Evolutionary conservation across 2,797 vertebrate genomes (phyloP), one percentile per base, ranked within the genome.

Genomic region (Prionace glauca): DNA sequence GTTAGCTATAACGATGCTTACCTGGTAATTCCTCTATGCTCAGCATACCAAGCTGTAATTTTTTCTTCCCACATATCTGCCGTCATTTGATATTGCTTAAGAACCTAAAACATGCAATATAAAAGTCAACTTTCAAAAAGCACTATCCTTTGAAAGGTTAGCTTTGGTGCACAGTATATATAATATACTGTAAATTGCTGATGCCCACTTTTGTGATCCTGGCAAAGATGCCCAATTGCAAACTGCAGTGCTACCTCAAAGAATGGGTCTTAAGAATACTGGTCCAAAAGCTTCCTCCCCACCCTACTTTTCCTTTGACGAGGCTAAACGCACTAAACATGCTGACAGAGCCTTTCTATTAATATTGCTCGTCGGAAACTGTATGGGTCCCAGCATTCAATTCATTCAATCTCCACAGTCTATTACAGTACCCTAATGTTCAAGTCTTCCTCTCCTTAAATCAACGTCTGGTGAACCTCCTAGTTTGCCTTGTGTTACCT

Each of bases 1-100:
- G 62, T n/a, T 45, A 62, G 77, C 3, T 65, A 50, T 95, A 50
- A 92, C 72, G 32, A 72, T 96, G 90, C 96, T 93, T 97, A 99
- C 99, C 99, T 99, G 97, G 98, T 98, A 1, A 98, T 99, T n/a
- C 98, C 98, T 97, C 98, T 97, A 97, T 99, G 99, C 96, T 98
- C 98, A 90, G 98, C 98, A 93, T 99, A 99, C 98, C 99, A 99
- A 95, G 98, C 98, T 16, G 98, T 99, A 96, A 99, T 99, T 97
- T 98, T 99, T 96, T 99, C 98, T 96, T 99, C 99, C 99, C 99
- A 99, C 99, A 99, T 99, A 97, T 99, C 98, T 91, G 98, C 97
- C 95, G 99, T 99, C 98, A 99, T 98, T 97, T 99, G 99, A 96
- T 99, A 99, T 96, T 99, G 99, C 98, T 98, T 98, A 95, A 98